phyloP scores from a whole-genome alignment of 2,797 vertebrate genomes.

The Darevskia mixta region DNA sequence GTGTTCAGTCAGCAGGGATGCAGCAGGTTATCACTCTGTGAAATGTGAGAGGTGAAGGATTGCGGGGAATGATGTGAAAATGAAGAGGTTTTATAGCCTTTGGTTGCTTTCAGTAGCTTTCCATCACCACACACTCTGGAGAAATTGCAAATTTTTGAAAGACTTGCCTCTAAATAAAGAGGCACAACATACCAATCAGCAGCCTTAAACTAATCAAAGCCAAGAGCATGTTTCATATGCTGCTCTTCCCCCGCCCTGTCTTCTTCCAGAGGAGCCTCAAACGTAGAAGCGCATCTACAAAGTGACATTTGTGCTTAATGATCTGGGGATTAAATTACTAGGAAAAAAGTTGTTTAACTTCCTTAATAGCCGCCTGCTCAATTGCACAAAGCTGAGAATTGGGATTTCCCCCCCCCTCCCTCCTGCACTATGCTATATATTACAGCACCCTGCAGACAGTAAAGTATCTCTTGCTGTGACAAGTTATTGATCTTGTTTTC shows the following conservation, averaged over 20 bases:
- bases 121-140: neutral
- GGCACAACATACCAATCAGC: neutral
- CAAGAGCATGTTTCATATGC: conserved; percentile 14
- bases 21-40: neutral
- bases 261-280: conserved; percentile 34
- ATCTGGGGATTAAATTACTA: conserved; percentile 56
- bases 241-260: neutral
- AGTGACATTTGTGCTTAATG: conserved; percentile 57
- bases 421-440: conserved; percentile 39
- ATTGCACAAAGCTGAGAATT: conserved; percentile 57
- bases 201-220: conserved; percentile 43
- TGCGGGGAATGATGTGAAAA: conserved; percentile 25
- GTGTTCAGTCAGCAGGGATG: conserved; percentile 20
- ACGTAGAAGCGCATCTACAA: conserved; percentile 46
- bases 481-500: conserved; percentile 78
- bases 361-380: conserved; percentile 61
- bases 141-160: neutral
- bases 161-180: neutral
- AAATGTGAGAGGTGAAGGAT: conserved; percentile 29
- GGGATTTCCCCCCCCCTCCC: neutral
- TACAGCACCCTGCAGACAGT: conserved; percentile 66
- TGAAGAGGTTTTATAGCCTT: conserved; percentile 14
- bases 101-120: conserved; percentile 7
- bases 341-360: conserved; percentile 41
- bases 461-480: conserved; percentile 73